Conservation (phyloP, 2,113 vertebrate species). For the Perccottus glenii region DNA sequence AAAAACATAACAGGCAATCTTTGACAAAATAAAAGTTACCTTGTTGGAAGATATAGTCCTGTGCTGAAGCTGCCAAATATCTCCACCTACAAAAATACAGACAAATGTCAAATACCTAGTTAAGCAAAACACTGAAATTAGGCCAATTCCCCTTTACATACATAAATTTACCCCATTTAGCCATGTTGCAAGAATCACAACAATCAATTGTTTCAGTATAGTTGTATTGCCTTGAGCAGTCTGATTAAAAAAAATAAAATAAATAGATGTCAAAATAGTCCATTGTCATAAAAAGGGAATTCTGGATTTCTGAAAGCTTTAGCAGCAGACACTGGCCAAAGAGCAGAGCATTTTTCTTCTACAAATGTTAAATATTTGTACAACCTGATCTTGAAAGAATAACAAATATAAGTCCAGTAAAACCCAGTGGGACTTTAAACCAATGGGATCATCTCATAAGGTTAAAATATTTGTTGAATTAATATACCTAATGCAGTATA, state of each 20-base stretch:
- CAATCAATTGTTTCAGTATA: too few relatives aligned
- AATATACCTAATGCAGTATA: too few relatives aligned
- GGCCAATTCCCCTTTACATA: background rate
- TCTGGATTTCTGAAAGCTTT: background rate
- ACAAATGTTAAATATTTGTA: background rate
- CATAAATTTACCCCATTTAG: background rate
- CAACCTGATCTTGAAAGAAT: constrained; percentile 1
- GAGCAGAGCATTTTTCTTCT: background rate
- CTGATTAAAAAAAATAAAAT: too few relatives aligned
- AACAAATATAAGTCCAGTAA: background rate
- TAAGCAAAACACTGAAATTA: constrained; percentile 41
- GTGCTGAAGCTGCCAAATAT: constrained; percentile 99
- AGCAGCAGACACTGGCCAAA: background rate
- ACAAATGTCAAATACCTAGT: background rate
- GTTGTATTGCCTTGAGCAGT: background rate
- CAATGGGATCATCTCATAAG: constrained; percentile 14
- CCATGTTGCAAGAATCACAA: too few relatives aligned
- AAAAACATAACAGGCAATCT: constrained; percentile 1
- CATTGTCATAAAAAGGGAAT: background rate
- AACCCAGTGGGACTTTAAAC: constrained; percentile 6
- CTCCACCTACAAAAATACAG: constrained; percentile 85
- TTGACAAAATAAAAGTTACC: constrained; percentile 71
- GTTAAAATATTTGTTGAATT: constrained; percentile 4
- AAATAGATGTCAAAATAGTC: background rate
- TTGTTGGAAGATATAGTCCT: constrained; percentile 96